Evolutionary conservation across 2,113 vertebrate species (phyloP), one percentile per base, ranked within the genome.

Genomic region (Gopherus flavomarginatus): DNA sequence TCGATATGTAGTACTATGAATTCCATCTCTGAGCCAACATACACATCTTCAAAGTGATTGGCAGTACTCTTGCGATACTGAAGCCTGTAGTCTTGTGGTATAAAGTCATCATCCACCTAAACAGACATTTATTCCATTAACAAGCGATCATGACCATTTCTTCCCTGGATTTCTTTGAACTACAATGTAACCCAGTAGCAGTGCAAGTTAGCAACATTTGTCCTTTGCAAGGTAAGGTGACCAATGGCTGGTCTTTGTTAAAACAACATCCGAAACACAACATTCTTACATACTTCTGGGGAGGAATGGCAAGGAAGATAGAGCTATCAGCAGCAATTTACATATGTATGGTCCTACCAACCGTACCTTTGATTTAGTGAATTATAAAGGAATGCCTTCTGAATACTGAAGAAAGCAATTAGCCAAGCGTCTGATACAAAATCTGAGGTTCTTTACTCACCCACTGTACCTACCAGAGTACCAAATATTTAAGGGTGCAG

Each of bases 21-120:
- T 97, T 99, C 99, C 0, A 97, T 98, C 86, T 99, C 99, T 0
- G 98, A 98, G 44, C 99, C 99, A 1, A 99, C 98, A 49, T 99
- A 99, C 1, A 98, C 98, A 0, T 99, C 99, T 95, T 99, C 99
- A 49, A 99, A 99, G 94, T 98, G 99, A 94, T 95, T 96, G 49
- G 98, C 98, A 8, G 98, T 95, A 50, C 98, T 97, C 21, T 98
- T 99, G 21, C 99, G 98, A 95, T 98, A 99, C 97, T 99, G 99
- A 96, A 99, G 98, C 38, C 99, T 98, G 93, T 99, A 99, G 84
- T 99, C 99, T 80, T 99, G 99, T 0, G 99, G 97, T 0, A 96
- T 82, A 29, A 99, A 99, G 96, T 99, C 99, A 1, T 99, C 99
- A 10, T 99, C 99, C 98, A 99, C 99, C 99, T 99, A 92, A 42